Evolutionary conservation across 2,797 vertebrate species (phyloP), one percentile per base, ranked within the genome.

Genomic region (Semotilus atromaculatus): DNA sequence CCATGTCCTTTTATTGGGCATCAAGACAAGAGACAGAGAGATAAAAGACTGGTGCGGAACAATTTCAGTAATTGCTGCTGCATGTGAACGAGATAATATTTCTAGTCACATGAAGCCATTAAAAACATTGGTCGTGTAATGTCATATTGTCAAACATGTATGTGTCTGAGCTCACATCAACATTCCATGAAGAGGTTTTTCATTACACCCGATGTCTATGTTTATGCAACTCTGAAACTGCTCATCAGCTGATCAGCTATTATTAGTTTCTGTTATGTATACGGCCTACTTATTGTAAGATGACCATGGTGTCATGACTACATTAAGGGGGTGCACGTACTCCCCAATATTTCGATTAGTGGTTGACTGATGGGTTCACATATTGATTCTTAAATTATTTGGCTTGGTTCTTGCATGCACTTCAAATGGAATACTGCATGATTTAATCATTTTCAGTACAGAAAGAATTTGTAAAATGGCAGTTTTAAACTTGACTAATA

Each of bases 161-260:
- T 29, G 18, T 29, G 6, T 45, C 76, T 31, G 40, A 64, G 40
- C 40, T 45, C 29, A 79, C 11, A 79, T 62, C 38, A 45, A 23
- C 58, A 64, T 48, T 26, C 26, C 1, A 26, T 29, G 16, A 62
- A 77, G 36, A 62, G 38, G 58, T 64, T 78, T 64, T 23, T 76
- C 40, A 64, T 78, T 45, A 43, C 58, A 64, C 23, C 34, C 9
- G 8, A 26, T 43, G 58, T 78, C 3, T 60, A 31, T 23, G 67
- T 82, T 73, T 74, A 19, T 36, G 43, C 21, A 26, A 40, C 53
- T 43, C 23, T 82, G 53, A 72, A n/a, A 16, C 38, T 62, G 21
- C 55, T 73, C 55, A 64, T 82, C 55, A 82, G 80, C 80, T 73
- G 80, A 73, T 73, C 53, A 36, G 21, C 43, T 74, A 64, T 74